Base-by-base conservation (phyloP, 2,797 vertebrate genomes). In the Labroides dimidiatus region DNA sequence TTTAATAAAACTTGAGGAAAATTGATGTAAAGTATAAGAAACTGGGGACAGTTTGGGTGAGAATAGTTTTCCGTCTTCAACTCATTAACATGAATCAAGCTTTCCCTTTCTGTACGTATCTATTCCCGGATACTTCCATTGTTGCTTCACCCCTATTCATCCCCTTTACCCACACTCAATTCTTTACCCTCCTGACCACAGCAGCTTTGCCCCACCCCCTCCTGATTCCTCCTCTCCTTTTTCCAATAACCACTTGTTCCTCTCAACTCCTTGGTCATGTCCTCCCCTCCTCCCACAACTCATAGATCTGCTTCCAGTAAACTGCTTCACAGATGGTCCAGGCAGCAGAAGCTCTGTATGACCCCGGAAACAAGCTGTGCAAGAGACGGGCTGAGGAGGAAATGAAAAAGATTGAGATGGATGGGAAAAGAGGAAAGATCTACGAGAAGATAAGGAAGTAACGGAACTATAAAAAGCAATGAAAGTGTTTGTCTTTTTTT, bases 271-370 rank as follows among this genome's bases (percentile, higher is more conserved):
- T 59, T 75, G 68, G 27, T 50, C 50, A 27, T 67, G 44, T 43
- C 42, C 17, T 52, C 63, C 41, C 24, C 39, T 61, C 69, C 50
- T 60, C 62, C 75, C 43, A 57, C 76, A 48, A 42, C 57, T 49
- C 52, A 50, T 20, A 63, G 62, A 64, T 52, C 48, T 27, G 37
- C 41, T 86, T 77, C 71, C 80, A 60, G 64, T 82, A 77, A 81
- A 77, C 49, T 76, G 71, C 50, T 69, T 66, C 75, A 81, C 74
- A 90, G 72, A 88, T 72, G 81, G 82, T 50, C 56, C 41, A 39
- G 66, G 64, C 71, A 82, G 68, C 33, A 55, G 52, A 81, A 69
- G 66, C 63, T 69, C 75, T 78, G 83, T 68, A 53, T 57, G 45
- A 19, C 44, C 55, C n/a, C 63, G 56, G 64, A 70, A 87, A 84